Conservation (phyloP, 2,888 invertebrate species). For the Idaea aversata region DNA sequence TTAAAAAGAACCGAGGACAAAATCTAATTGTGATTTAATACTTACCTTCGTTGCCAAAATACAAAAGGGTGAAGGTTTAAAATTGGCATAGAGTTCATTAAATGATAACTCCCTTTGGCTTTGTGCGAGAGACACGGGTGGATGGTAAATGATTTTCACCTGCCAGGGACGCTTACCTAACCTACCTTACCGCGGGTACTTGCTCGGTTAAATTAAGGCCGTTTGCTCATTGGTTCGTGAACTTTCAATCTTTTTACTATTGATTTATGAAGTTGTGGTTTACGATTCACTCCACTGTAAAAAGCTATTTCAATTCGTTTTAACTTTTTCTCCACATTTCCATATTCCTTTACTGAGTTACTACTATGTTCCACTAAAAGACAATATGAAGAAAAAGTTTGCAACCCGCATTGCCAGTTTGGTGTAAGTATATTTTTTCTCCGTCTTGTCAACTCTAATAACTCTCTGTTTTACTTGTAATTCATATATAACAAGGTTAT, state of each 20-base stretch:
- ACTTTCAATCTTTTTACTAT: constrained; percentile 11
- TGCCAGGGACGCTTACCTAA: constrained; percentile 19
- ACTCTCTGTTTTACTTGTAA: no score
- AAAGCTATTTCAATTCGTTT: background rate
- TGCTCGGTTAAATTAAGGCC: constrained; percentile 18
- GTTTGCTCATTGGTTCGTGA: constrained; percentile 13
- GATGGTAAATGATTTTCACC: constrained; percentile 33
- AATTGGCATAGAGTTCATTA: constrained; percentile 45
- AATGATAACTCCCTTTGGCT: constrained; percentile 36
- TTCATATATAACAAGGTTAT: no score
- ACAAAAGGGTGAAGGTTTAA: constrained; percentile 30
- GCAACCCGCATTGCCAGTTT: no score
- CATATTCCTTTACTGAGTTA: background rate
- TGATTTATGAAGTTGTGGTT: constrained; percentile 2
- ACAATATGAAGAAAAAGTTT: background rate
- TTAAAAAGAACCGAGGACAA: constrained; percentile 20
- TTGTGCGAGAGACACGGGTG: constrained; percentile 23
- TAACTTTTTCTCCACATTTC: background rate
- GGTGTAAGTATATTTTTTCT: no score
- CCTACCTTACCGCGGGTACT: constrained; percentile 7
- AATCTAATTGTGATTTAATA: constrained; percentile 34
- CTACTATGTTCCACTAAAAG: background rate
- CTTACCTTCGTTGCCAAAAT: constrained; percentile 23
- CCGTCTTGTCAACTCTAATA: no score
- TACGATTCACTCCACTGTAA: background rate